These are phyloP conservation scores for Epiblema foenella DNA, from an alignment of 2,888 invertebrate genomes.

Conservation along the genomic window DNA sequence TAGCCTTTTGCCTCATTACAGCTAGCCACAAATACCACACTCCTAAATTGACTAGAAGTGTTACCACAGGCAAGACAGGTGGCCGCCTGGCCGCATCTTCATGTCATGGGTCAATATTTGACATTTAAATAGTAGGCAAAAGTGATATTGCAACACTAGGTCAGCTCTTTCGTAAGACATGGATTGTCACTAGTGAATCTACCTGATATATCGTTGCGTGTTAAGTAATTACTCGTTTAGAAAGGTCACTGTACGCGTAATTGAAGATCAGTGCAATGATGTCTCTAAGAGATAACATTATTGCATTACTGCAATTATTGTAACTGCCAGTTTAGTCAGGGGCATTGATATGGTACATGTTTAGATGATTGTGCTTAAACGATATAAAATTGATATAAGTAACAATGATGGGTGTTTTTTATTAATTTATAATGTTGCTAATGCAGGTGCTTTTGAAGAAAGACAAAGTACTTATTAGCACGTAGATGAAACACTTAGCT, in stretches of 20 bases:
- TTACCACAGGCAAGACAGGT: constrained; percentile 61
- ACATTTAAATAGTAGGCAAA: constrained; percentile 70
- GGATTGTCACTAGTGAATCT: constrained; percentile 63
- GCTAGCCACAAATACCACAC: constrained; percentile 30
- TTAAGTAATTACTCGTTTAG: constrained; percentile 63
- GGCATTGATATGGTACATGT: constrained; percentile 42
- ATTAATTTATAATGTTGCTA: too few species aligned
- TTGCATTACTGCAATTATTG: constrained; percentile 52
- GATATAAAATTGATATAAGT: background rate
- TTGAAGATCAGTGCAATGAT: constrained; percentile 61
- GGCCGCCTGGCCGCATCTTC: constrained; percentile 61
- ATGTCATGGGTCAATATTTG: constrained; percentile 79
- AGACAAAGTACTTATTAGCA: background rate
- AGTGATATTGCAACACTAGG: constrained; percentile 67
- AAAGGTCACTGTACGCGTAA: constrained; percentile 66
- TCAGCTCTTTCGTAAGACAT: constrained; percentile 64
- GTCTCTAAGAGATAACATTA: constrained; percentile 49
- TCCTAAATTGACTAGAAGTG: constrained; percentile 45
- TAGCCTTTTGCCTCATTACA: constrained; percentile 37
- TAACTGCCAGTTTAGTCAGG: constrained; percentile 42
- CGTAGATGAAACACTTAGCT: background rate
- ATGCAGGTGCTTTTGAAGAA: background rate
- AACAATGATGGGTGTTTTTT: background rate
- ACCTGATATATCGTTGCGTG: constrained; percentile 66
- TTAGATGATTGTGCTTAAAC: constrained; percentile 28